Conservation (phyloP, 2,113 vertebrate genomes). For the human region DNA sequence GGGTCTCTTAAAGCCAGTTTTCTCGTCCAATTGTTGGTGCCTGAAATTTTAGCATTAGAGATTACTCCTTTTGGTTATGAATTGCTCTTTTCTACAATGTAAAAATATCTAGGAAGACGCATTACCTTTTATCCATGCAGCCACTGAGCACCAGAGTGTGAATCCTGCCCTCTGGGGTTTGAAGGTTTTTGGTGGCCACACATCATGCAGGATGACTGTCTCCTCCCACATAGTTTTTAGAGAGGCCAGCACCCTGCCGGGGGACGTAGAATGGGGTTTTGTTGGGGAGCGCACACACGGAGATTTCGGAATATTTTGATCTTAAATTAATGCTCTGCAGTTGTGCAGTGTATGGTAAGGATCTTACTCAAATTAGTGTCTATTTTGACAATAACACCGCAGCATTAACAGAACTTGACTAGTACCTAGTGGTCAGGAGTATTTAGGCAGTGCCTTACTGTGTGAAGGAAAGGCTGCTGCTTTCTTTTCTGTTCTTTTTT, state of each 20-base stretch:
- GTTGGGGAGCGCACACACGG: not conserved
- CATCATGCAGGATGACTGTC: not conserved
- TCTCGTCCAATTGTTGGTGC: not conserved
- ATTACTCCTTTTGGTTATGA: not conserved
- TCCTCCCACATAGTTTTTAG: not conserved
- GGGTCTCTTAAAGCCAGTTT: not conserved
- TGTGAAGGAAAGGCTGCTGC: not conserved
- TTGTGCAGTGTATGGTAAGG: not conserved
- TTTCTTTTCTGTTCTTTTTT: not conserved
- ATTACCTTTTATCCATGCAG: not conserved
- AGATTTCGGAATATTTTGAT: constrained; percentile 6
- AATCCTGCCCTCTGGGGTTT: not conserved
- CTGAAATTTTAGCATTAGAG: not conserved
- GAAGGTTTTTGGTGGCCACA: not conserved
- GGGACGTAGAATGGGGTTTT: not conserved
- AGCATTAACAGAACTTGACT: not conserved
- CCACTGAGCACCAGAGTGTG: not conserved
- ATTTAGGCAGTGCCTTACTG: not conserved
- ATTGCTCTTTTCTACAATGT: not conserved
- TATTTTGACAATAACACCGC: not conserved
- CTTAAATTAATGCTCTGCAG: not conserved
- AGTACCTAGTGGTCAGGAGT: not conserved
- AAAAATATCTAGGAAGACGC: not conserved
- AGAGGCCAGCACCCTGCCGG: not conserved
- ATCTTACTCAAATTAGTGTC: not conserved